Evolutionary conservation across 2,797 vertebrate species (phyloP), one percentile per base, ranked within the genome.

Genomic region (Agapornis canus): DNA sequence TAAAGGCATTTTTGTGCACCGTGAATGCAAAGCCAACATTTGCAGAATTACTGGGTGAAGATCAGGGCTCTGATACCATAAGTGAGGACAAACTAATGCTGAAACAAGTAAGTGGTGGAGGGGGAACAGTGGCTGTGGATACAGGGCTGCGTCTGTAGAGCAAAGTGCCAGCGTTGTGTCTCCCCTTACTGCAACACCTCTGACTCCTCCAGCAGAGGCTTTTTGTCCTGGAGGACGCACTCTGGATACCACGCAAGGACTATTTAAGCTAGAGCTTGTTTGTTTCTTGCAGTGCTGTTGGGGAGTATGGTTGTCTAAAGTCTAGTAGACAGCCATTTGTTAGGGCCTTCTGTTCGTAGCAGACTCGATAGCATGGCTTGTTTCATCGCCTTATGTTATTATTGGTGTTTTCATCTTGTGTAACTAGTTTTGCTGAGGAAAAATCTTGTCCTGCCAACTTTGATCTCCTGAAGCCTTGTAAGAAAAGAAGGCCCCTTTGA

Each of bases 371-470:
- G 21, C 18, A 64, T n/a, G 75, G 59, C n/a, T 84, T 48, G 11
- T 76, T 81, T 64, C 45, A 79, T 71, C 5, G 70, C 89, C 89
- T 48, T 82, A 48, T 82, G 95, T 81, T 94, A 79, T 91, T 94
- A 94, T 87, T 94, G 96, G 89, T 92, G 69, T 92, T 94, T 93
- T 82, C 82, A 54, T 95, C 68, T 63, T 11, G 51, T 72, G 77
- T 20, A 88, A 86, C 89, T 89, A 45, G 63, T 86, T 90, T 76
- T 82, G 65, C 82, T n/a, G 92, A 86, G 89, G 81, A 65, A 90
- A 81, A 82, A 48, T 23, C 5, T 8, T 26, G 73, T 42, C 29
- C 63, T 90, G 92, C 93, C 94, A 94, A 4, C 87, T 82, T 86
- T 37, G 59, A 79, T 84, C 70, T 86, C 86, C 77, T 64, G 49